phyloP scores from a whole-genome alignment of 2,113 vertebrate genomes.

The Alligator sinensis region DNA sequence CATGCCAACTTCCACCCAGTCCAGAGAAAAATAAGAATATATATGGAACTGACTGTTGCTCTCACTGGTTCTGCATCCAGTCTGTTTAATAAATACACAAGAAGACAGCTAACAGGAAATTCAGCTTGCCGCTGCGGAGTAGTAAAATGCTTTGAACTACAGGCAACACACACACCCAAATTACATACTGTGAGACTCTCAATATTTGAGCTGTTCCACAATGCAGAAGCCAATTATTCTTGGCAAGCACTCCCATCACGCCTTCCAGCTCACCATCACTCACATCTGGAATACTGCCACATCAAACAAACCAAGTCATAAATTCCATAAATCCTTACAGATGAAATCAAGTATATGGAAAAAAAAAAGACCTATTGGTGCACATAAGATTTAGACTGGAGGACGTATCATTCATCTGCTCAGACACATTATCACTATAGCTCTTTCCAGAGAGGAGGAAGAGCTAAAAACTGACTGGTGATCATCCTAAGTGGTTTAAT shows the following conservation, averaged over 20 bases:
- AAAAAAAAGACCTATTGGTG: constrained; percentile 19
- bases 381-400: constrained; percentile 15
- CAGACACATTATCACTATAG: neutral
- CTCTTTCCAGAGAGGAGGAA: neutral
- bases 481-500: neutral
- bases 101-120: constrained; percentile 64
- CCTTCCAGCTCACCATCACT: constrained; percentile 68
- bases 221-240: constrained; percentile 76
- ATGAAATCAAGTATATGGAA: constrained; percentile 58
- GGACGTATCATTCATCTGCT: neutral
- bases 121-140: constrained; percentile 56
- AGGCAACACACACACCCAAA: constrained; percentile 67
- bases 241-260: constrained; percentile 61
- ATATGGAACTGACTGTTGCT: neutral
- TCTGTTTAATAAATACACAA: constrained; percentile 60
- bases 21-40: neutral
- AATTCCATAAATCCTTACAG: constrained; percentile 69
- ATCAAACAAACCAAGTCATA: constrained; percentile 73
- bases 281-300: constrained; percentile 67
- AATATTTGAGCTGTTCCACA: constrained; percentile 74
- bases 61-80: constrained; percentile 19
- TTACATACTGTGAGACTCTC: constrained; percentile 67
- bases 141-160: constrained; percentile 77
- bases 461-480: neutral
- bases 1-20: neutral